Evolutionary conservation across 2,888 invertebrate genomes (phyloP).

Genomic region (Alviniconcha strummeri): DNA sequence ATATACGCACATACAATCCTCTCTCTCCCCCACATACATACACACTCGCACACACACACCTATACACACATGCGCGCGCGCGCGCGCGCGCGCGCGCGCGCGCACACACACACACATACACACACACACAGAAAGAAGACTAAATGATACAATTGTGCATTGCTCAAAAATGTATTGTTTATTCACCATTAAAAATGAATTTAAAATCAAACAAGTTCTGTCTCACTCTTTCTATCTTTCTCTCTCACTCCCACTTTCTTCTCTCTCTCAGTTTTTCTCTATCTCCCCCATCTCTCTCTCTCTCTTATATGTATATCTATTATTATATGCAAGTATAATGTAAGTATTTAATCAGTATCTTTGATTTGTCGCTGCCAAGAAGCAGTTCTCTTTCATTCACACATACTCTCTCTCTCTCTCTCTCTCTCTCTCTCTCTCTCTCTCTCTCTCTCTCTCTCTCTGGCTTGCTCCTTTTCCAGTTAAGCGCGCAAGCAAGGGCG

Average conservation of each 20-base stretch:
- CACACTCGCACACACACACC: neutral
- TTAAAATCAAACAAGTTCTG: neutral
- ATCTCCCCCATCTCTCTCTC: neutral
- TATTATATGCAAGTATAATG: no score
- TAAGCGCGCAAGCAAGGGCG: no score
- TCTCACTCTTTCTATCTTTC: neutral
- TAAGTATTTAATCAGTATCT: no score
- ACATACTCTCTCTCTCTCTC: no score
- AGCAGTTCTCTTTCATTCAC: no score
- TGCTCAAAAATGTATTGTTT: neutral
- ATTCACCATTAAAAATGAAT: neutral
- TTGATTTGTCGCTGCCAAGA: no score
- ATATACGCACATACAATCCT: neutral
- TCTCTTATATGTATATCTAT: neutral
- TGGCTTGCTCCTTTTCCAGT: no score
- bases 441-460: no score
- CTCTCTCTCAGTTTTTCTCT: neutral
- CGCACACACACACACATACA: neutral
- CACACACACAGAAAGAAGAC: neutral
- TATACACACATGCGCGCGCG: neutral
- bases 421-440: no score
- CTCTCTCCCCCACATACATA: neutral
- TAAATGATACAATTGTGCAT: neutral
- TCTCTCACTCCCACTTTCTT: neutral
- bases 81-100: neutral